A percentile compares a stretch with the other conserved stretches of the same genome.
These are phyloP conservation scores for Zoanthus sociatus DNA, from an alignment of 92 coral and sea anemone species.

Conservation along the genomic window DNA sequence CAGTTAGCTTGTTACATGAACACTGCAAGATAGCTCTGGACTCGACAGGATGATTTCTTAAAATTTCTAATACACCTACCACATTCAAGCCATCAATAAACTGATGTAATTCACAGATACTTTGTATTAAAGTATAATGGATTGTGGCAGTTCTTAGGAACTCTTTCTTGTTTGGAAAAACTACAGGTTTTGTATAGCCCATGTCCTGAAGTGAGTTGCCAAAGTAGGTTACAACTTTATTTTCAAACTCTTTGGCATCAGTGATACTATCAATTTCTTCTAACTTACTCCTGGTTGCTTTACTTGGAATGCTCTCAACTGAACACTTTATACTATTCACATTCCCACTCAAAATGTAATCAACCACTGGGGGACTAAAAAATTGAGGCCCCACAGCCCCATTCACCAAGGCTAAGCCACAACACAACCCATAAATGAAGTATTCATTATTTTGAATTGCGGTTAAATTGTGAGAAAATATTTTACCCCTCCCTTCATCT, in stretches of 20 bases:
- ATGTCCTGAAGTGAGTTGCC: constrained; percentile 36
- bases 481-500: constrained; percentile 49
- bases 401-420: constrained; percentile 68
- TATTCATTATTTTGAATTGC: constrained; percentile 61
- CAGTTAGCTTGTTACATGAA: constrained; percentile 58
- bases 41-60: constrained; percentile 61
- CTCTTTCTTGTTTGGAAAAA: constrained; percentile 48
- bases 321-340: constrained; percentile 49
- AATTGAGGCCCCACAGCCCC: constrained; percentile 75
- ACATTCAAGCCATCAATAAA: constrained; percentile 66
- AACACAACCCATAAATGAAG: constrained; percentile 66
- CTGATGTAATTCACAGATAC: constrained; percentile 62
- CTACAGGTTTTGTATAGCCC: constrained; percentile 29
- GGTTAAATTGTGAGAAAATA: constrained; percentile 67
- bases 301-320: constrained; percentile 57
- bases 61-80: constrained; percentile 53
- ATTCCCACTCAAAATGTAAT: constrained; percentile 59
- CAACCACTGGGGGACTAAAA: constrained; percentile 68
- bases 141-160: constrained; percentile 52
- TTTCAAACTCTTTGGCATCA: constrained; percentile 38
- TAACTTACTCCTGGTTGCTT: constrained; percentile 37
- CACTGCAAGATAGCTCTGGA: constrained; percentile 60
- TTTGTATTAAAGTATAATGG: constrained; percentile 56
- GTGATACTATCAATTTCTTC: constrained; percentile 36
- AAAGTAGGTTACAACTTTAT: constrained; percentile 31